A percentile compares a stretch with the other conserved stretches of the same genome.
phyloP scores from a whole-genome alignment of 2,888 invertebrate species.

The Altica lythri region DNA sequence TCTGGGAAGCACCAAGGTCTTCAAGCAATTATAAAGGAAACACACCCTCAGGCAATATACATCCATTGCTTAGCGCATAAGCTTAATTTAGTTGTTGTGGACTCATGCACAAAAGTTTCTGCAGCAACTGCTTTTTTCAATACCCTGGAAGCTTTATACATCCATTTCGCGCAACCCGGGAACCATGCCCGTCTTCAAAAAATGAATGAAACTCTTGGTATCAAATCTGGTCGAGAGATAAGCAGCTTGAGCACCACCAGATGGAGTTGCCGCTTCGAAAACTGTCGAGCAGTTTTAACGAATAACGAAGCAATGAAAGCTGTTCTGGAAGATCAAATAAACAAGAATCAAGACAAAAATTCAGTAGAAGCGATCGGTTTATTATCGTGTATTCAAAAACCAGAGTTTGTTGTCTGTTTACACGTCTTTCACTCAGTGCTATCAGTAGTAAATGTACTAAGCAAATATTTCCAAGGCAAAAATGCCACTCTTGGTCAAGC shows the following conservation, averaged over 20 bases:
- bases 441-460: slow-evolving; percentile 1
- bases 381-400: not conserved
- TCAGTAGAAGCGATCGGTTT: slow-evolving; percentile 20
- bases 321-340: slow-evolving; percentile 12
- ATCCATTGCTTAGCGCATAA: not conserved
- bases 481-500: slow-evolving; percentile 1
- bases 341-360: slow-evolving; percentile 6
- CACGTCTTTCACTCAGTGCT: slow-evolving; percentile 7
- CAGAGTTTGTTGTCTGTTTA: not conserved
- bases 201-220: slow-evolving; percentile 19
- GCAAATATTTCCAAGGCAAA: slow-evolving; percentile 2
- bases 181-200: slow-evolving; percentile 25
- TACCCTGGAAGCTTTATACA: slow-evolving; percentile 28
- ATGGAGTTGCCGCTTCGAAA: slow-evolving; percentile 28
- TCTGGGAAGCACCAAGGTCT: slow-evolving; percentile 25
- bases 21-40: slow-evolving; percentile 25
- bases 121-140: slow-evolving; percentile 25
- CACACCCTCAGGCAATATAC: not conserved
- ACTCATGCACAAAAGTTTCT: not conserved
- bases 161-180: slow-evolving; percentile 31
- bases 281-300: slow-evolving; percentile 25
- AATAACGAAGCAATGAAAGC: slow-evolving; percentile 23
- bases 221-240: slow-evolving; percentile 23
- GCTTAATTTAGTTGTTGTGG: not conserved
- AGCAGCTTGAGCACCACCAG: slow-evolving; percentile 29